Evolutionary conservation across 2,888 invertebrate species (phyloP).

Genomic region (Eupithecia dodoneata): DNA sequence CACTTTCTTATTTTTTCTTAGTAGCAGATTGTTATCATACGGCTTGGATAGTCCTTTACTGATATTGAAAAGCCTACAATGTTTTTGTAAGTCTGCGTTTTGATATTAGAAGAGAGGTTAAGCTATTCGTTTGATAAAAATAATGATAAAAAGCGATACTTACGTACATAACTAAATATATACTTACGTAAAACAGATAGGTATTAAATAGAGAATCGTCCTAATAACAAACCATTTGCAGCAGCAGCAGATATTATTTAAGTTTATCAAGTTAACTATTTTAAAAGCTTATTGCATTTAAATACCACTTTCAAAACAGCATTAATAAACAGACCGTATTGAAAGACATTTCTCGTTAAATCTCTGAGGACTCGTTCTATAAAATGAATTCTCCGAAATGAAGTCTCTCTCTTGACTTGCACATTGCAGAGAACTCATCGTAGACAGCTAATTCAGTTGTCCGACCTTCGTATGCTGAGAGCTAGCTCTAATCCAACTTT

Average conservation of each 20-base stretch:
- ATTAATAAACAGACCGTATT: background rate
- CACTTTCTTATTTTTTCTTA: slow-evolving; percentile 11
- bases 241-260: background rate
- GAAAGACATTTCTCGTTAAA: background rate
- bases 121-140: background rate
- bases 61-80: background rate
- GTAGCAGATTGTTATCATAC: slow-evolving; percentile 9
- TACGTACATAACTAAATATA: background rate
- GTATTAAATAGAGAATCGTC: background rate
- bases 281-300: background rate
- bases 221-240: background rate
- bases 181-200: background rate
- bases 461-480: slow-evolving; percentile 26
- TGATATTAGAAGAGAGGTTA: background rate
- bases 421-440: slow-evolving; percentile 22
- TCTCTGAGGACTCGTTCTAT: background rate
- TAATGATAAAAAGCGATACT: too few relatives aligned
- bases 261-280: background rate
- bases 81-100: background rate
- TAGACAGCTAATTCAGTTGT: slow-evolving; percentile 34
- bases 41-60: background rate
- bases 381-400: slow-evolving; percentile 12
- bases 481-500: slow-evolving; percentile 23
- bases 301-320: background rate
- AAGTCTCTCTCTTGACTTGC: slow-evolving; percentile 17